Percentiles rank a stretch among this genome's conserved stretches.
These are phyloP conservation scores for Gorsachius goisagi DNA, from an alignment of 2,113 vertebrate genomes.

Conservation along the genomic window DNA sequence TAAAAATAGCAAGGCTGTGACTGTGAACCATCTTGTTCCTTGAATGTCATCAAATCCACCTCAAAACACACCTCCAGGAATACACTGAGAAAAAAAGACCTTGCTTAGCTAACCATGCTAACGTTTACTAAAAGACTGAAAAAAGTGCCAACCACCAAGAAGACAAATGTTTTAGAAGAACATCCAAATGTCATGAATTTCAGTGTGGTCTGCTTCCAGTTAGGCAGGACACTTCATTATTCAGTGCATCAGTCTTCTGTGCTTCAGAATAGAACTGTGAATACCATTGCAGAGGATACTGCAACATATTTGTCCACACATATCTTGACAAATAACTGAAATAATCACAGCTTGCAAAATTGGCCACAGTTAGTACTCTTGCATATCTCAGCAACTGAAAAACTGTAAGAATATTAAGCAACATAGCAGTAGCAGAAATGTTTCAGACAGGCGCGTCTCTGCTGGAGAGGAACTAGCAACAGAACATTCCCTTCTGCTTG, in stretches of 20 bases:
- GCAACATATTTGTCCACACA: constrained; percentile 9
- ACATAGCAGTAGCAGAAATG: constrained; percentile 33
- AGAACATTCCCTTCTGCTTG: neutral
- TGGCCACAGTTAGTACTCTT: constrained; percentile 64
- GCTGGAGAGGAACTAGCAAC: neutral
- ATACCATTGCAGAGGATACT: constrained; percentile 21
- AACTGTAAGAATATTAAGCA: constrained; percentile 74
- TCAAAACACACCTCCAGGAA: constrained; percentile 1
- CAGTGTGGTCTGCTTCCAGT: neutral
- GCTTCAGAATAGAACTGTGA: neutral
- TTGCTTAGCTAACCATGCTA: neutral
- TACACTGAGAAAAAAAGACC: neutral
- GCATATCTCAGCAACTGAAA: constrained; percentile 65
- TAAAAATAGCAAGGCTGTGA: neutral
- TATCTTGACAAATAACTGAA: constrained; percentile 80
- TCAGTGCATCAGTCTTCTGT: neutral
- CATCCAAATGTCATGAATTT: neutral
- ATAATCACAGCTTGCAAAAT: constrained; percentile 74
- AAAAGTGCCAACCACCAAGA: neutral
- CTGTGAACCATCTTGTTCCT: neutral
- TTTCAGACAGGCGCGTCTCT: constrained; percentile 7
- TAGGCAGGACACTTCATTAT: neutral
- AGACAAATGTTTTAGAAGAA: neutral
- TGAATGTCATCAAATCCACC: neutral
- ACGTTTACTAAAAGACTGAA: neutral